These are phyloP conservation scores for Colistium nudipinnis DNA, from an alignment of 2,113 vertebrate genomes.

Conservation along the genomic window DNA sequence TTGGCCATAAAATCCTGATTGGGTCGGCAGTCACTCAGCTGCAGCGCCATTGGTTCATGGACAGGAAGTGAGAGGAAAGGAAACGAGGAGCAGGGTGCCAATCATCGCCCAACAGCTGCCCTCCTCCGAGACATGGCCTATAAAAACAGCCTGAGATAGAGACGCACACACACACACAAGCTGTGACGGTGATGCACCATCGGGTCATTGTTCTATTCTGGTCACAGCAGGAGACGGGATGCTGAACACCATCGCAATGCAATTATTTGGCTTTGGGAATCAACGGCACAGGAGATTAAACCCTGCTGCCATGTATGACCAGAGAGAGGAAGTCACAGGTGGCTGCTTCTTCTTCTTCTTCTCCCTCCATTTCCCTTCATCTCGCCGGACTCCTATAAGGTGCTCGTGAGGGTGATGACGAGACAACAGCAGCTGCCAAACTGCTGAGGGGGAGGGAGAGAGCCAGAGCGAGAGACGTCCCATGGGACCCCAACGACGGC, in stretches of 20 bases:
- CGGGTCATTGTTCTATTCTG: constrained; percentile 66
- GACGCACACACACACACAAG: constrained; percentile 21
- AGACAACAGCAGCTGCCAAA: constrained; percentile 75
- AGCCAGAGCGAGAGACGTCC: constrained; percentile 32
- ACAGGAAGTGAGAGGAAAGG: constrained; percentile 47
- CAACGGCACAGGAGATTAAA: constrained; percentile 53
- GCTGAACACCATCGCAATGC: constrained; percentile 37
- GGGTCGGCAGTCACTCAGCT: constrained; percentile 26
- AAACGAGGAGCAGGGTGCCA: constrained; percentile 44
- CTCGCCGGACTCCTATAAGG: constrained; percentile 40
- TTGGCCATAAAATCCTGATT: constrained; percentile 40
- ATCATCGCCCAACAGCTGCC: constrained; percentile 65
- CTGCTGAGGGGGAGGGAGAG: constrained; percentile 49
- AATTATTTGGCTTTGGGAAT: constrained; percentile 59
- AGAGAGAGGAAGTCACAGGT: constrained; percentile 61
- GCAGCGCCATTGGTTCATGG: constrained; percentile 23
- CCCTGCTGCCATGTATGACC: constrained; percentile 22
- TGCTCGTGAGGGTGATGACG: constrained; percentile 60
- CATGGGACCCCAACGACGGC: constrained; percentile 51
- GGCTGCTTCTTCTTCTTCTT: constrained; percentile 44
- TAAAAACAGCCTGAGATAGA: constrained; percentile 65
- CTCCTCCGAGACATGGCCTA: constrained; percentile 72
- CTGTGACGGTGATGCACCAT: constrained; percentile 38
- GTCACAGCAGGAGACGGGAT: constrained; percentile 28
- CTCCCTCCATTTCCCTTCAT: constrained; percentile 33